Conservation (phyloP, 2,888 invertebrate species). For the Trisateles emortualis region DNA sequence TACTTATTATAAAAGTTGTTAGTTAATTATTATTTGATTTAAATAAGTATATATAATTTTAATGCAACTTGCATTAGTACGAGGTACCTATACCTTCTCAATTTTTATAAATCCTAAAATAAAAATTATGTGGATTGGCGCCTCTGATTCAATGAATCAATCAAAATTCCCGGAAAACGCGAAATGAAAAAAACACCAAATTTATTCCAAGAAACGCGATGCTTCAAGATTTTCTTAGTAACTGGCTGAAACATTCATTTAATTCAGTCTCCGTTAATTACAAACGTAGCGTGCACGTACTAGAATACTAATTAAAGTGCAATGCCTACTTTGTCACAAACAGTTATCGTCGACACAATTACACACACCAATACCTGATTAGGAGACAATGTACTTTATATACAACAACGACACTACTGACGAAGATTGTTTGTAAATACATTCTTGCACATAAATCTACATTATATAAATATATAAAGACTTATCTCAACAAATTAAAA, state of each 20-base stretch:
- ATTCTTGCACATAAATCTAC: slow-evolving; percentile 4
- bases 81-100: too few relatives aligned
- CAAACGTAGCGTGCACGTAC: slow-evolving; percentile 15
- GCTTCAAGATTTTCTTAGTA: slow-evolving; percentile 11
- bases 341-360: slow-evolving; percentile 45
- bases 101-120: background rate
- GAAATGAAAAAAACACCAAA: slow-evolving; percentile 15
- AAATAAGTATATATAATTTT: too few relatives aligned
- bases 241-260: slow-evolving; percentile 1
- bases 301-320: slow-evolving; percentile 35
- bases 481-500: slow-evolving; percentile 22
- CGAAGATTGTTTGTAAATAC: slow-evolving; percentile 42
- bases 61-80: too few relatives aligned
- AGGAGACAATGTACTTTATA: slow-evolving; percentile 44
- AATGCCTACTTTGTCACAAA: slow-evolving; percentile 29
- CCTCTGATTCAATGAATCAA: slow-evolving; percentile 49
- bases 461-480: slow-evolving; percentile 1
- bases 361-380: slow-evolving; percentile 36
- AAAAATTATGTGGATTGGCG: slow-evolving; percentile 9
- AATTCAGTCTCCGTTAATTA: slow-evolving; percentile 34
- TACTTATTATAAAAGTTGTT: too few relatives aligned
- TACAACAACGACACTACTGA: slow-evolving; percentile 28
- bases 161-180: slow-evolving; percentile 46
- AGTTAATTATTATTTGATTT: too few relatives aligned
- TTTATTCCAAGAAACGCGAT: slow-evolving; percentile 12